phyloP scores from a whole-genome alignment of 2,888 invertebrate genomes.

The Eupithecia abbreviata region DNA sequence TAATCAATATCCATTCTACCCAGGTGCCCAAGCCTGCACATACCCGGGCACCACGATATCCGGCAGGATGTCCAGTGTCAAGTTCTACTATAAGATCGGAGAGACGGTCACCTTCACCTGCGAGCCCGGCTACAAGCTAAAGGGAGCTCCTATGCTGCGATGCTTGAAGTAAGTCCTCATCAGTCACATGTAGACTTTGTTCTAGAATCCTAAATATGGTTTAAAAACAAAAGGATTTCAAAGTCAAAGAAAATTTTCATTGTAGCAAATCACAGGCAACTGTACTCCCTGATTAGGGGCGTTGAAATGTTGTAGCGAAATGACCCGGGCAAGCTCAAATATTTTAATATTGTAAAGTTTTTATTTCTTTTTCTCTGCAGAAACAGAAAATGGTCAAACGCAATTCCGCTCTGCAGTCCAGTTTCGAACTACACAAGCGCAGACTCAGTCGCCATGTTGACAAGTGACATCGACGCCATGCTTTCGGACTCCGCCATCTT shows the following conservation, averaged over 20 bases:
- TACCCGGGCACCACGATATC: constrained; percentile 94
- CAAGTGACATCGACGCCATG: constrained; percentile 78
- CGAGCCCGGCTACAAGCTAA: constrained; percentile 88
- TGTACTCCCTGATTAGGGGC: background rate
- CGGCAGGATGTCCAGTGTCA: constrained; percentile 92
- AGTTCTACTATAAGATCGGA: constrained; percentile 94
- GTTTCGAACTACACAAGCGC: constrained; percentile 70
- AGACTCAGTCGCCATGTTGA: constrained; percentile 73
- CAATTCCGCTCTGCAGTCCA: constrained; percentile 89
- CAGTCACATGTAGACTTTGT: no score
- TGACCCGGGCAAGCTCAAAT: background rate
- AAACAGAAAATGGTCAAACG: constrained; percentile 94
- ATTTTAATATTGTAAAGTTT: background rate
- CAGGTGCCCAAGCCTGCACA: constrained; percentile 91
- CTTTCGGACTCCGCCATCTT: constrained; percentile 67
- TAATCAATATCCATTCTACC: background rate
- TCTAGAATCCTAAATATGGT: no score
- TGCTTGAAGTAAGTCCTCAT: constrained; percentile 83
- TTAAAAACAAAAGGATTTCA: no score
- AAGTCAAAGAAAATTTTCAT: no score
- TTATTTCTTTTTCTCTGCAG: constrained; percentile 61
- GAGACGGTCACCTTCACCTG: constrained; percentile 94
- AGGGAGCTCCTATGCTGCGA: constrained; percentile 90
- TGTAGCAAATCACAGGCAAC: no score
- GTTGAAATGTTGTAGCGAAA: background rate